Base-by-base conservation (phyloP, 2,113 vertebrate genomes). In the Castor canadensis region DNA sequence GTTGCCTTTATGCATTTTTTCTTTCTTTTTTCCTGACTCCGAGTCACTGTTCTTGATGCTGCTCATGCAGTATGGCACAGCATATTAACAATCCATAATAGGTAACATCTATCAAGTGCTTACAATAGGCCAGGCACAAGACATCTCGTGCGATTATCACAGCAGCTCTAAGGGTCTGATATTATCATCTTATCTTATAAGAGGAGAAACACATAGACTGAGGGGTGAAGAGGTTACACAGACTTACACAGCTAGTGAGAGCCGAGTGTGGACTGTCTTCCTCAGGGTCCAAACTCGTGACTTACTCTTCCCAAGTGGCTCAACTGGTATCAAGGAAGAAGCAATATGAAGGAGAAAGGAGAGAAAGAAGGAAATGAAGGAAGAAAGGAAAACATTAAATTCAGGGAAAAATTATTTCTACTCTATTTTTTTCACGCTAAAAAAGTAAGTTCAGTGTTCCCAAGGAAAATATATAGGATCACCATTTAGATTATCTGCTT, bases 391-490 rank as follows among this genome's bases (percentile, higher is more conserved):
- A 80, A 76, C 35, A 20, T 45, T n/a, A 75, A 75, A 62, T 45
- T 75, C n/a, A n/a, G 7, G 26, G n/a, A 6, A 24, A 60, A 60
- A 60, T 56, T 22, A 16, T n/a, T 77, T 49, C 75, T 5, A 17
- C 71, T 32, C 9, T 87, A 35, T 75, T 66, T 77, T 60, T 76
- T n/a, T 87, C 66, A 62, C 35, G 86, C 45, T 67, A 73, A 93
- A 62, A 94, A 56, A 88, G 87, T 47, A 26, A 73, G 47, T 32
- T 89, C 9, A 30, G 60, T 60, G 88, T 64, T 81, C 43, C 22
- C 15, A 9, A 22, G 11, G 32, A 47, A 95, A 96, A 82, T 85
- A 6, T 40, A 52, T 22, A 62, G 3, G 82, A 86, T 60, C 72
- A 35, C 0, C 83, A 69, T 83, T 87, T 73, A 88, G 52, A 91